phyloP scores from a whole-genome alignment of 2,113 vertebrate genomes.

The Calyptomena viridis region DNA sequence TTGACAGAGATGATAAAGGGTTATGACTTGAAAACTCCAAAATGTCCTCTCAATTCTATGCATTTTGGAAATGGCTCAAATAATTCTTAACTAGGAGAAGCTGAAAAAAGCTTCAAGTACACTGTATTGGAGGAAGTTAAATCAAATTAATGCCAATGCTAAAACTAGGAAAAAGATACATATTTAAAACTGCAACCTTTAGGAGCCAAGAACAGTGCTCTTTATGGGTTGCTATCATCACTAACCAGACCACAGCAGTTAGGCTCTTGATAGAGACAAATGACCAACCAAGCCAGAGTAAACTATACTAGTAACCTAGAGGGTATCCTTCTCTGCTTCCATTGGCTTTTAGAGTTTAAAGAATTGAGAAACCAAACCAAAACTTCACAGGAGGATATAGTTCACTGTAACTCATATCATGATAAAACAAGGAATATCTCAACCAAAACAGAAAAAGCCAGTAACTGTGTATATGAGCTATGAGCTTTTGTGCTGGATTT shows the following conservation, averaged over 20 bases:
- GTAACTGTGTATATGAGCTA: neutral
- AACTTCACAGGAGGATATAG: neutral
- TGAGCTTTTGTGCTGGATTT: neutral
- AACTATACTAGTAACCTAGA: neutral
- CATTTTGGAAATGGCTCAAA: neutral
- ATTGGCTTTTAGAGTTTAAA: neutral
- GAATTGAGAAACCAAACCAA: neutral
- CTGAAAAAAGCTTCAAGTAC: neutral
- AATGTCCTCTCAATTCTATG: neutral
- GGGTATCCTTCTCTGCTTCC: neutral
- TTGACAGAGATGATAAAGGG: slow-evolving; percentile 3
- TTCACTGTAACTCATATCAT: neutral
- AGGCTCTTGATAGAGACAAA: neutral
- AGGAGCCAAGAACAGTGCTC: neutral
- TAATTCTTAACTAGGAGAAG: neutral
- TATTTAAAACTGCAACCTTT: neutral
- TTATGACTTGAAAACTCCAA: neutral
- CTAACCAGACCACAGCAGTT: neutral
- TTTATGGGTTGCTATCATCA: neutral
- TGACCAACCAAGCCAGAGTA: neutral
- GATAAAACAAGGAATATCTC: neutral
- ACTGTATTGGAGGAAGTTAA: neutral
- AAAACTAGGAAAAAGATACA: neutral
- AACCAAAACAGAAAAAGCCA: neutral
- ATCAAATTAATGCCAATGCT: neutral